Percentiles rank a stretch among this genome's conserved stretches.
Conservation (phyloP, 35 echinoderm and acorn worm species). For the Chiridota heheva region DNA sequence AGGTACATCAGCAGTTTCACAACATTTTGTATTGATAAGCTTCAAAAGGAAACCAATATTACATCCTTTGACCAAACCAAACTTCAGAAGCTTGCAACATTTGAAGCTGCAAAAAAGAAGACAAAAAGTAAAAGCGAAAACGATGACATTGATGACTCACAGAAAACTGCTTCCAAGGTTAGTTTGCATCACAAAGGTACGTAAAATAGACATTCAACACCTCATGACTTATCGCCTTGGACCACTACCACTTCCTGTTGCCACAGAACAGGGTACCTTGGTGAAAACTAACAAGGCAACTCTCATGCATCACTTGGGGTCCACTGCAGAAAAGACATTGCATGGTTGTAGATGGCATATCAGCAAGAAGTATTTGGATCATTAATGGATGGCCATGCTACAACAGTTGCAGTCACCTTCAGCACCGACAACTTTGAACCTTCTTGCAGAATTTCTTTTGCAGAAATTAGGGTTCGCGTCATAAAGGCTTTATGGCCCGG, state of each 20-base stretch:
- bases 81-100: not conserved
- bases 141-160: conserved; percentile 28
- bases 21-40: not conserved
- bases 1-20: not conserved
- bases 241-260: conserved; percentile 34
- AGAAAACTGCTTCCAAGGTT: conserved; percentile 59
- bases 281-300: conserved; percentile 63
- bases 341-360: not conserved
- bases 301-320: conserved; percentile 47
- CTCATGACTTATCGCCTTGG: conserved; percentile 47
- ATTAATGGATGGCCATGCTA: conserved; percentile 54
- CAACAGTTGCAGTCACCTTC: conserved; percentile 22
- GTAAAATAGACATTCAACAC: conserved; percentile 47
- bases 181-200: conserved; percentile 31
- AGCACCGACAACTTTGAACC: not conserved
- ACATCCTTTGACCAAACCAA: not conserved
- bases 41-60: not conserved
- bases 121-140: conserved; percentile 61
- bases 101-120: not conserved
- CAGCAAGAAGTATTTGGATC: conserved; percentile 37
- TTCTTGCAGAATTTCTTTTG: not conserved
- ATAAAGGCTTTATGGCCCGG: no score
- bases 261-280: conserved; percentile 44
- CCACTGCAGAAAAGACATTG: not conserved
- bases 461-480: not conserved